Base-by-base conservation (phyloP, 2,888 invertebrate species). In the Agriotes lineatus region DNA sequence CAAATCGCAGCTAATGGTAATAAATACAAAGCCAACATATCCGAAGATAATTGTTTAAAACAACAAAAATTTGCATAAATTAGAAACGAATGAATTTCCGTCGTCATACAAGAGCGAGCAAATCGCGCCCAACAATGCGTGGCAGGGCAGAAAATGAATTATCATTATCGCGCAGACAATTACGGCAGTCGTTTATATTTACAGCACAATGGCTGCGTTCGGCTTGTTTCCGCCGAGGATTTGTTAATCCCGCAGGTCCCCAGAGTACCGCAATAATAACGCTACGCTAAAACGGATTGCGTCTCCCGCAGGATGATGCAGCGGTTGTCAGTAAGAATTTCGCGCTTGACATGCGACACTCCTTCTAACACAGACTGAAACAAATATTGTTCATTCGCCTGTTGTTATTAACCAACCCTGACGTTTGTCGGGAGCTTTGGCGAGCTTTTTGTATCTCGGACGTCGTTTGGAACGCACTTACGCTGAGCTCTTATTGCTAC, bases 341-440 rank as follows among this genome's bases (percentile, higher is more conserved):
- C 76, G 80, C 79, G 79, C 78, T 71, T 78, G 80, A 80, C 77
- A 74, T 75, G 69, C 68, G 75, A 79, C 77, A 77, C 73, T 77
- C 76, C 76, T 79, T 78, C 75, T 77, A 75, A 76, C 75, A 71
- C 74, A 70, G 70, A 48, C 75, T 73, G 79, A 78, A 79, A 78
- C 78, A 76, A 80, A 81, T 80, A 80, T 80, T 79, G 79, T 79
- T 78, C 78, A 72, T 69, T 74, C 73, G 69, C 62, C 73, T 72
- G 75, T 70, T 74, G 75, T 74, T 78, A 75, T 77, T 77, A 78
- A 78, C 72, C 72, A 71, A 72, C 69, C 68, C 68, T 75, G 77
- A 76, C 76, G 72, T 70, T 62, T 64, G 54, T 64, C 42, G 42
- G 30, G 14, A 37, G 50, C 57, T 63, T 65, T 63, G 20, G 16